Conservation (phyloP, 2,113 vertebrate genomes). For the Montifringilla adamsi region DNA sequence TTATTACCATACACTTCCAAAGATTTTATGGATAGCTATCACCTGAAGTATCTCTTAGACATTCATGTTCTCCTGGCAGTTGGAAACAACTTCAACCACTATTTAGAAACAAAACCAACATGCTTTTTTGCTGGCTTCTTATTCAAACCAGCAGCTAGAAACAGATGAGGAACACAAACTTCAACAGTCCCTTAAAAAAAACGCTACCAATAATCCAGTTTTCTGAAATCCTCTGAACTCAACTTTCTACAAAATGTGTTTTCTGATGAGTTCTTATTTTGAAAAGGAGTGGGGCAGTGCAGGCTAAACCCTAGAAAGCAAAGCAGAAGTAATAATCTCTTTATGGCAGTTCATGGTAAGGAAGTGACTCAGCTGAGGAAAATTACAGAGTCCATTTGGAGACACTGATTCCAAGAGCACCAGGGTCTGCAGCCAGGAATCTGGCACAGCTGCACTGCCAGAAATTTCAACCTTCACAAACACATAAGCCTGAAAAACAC, state of each 20-base stretch:
- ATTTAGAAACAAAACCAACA: not conserved
- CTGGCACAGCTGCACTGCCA: not conserved
- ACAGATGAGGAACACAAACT: not conserved
- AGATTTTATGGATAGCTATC: not conserved
- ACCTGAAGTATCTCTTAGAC: not conserved
- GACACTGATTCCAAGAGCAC: slow-evolving; percentile 12
- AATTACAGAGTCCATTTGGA: slow-evolving; percentile 13
- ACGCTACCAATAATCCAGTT: not conserved
- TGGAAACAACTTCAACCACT: not conserved
- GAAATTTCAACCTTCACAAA: not conserved
- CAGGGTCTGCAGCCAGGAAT: not conserved
- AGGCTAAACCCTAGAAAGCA: slow-evolving; percentile 43
- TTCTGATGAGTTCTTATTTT: slow-evolving; percentile 16
- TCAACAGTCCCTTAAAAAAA: not conserved
- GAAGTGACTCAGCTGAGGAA: slow-evolving; percentile 48
- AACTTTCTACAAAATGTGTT: not conserved
- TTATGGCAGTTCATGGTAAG: not conserved
- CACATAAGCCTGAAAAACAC: not conserved
- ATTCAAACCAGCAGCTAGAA: not conserved
- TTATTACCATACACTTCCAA: not conserved
- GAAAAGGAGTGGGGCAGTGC: slow-evolving; percentile 15
- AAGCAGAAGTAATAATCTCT: slow-evolving; percentile 21
- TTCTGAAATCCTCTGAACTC: not conserved
- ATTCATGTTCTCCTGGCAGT: not conserved
- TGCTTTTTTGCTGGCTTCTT: not conserved